A percentile compares a stretch with the other conserved stretches of the same genome.
Evolutionary conservation across 2,888 invertebrate genomes (phyloP).

Genomic region (Megalurothrips usitatus): DNA sequence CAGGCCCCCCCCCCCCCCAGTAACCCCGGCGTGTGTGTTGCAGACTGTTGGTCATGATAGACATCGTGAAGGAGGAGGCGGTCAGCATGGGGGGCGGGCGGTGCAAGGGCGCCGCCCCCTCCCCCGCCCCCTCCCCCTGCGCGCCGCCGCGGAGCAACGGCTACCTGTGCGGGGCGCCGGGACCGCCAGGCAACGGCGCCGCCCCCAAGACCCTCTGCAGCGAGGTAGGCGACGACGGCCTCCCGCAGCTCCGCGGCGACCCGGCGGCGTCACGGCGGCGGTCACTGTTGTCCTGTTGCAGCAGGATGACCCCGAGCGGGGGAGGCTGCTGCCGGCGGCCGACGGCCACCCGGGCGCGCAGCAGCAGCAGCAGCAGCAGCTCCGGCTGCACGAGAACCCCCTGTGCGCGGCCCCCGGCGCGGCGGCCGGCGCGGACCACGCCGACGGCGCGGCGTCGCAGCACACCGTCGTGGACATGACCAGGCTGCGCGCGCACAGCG

Average conservation of each 20-base stretch:
- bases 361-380: neutral
- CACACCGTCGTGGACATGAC: constrained; percentile 1
- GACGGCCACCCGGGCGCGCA: neutral
- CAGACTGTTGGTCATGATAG: constrained; percentile 14
- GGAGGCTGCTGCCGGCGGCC: neutral
- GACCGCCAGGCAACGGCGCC: neutral
- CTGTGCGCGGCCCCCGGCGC: neutral
- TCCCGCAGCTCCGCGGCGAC: neutral
- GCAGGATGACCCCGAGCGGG: neutral
- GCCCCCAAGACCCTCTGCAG: neutral
- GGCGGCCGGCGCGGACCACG: neutral
- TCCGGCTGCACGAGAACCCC: constrained; percentile 15
- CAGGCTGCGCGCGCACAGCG: neutral
- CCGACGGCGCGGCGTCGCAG: neutral
- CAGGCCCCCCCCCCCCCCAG: too few relatives aligned
- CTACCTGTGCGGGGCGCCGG: neutral
- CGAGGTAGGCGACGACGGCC: neutral
- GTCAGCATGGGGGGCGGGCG: neutral
- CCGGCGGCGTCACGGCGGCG: neutral
- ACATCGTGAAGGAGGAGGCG: constrained; percentile 14
- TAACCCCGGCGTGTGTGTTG: neutral
- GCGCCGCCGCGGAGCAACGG: neutral
- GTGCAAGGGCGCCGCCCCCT: neutral
- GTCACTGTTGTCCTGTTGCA: neutral
- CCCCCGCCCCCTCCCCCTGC: neutral